These are phyloP conservation scores for Urocynchramus pylzowi DNA, from an alignment of 2,113 vertebrate genomes.

Conservation along the genomic window DNA sequence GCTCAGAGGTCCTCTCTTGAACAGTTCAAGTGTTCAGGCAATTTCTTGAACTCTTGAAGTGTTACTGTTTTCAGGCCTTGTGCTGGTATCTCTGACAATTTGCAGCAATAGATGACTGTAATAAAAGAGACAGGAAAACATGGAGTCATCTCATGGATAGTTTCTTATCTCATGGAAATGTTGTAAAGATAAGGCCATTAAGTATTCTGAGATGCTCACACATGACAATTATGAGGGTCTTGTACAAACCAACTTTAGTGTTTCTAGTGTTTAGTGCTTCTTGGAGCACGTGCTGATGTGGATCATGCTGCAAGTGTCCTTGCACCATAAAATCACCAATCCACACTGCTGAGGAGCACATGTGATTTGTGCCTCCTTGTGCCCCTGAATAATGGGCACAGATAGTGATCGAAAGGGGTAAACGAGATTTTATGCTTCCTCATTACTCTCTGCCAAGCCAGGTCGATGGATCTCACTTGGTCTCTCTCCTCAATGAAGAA, in stretches of 20 bases:
- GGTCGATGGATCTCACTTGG: not conserved
- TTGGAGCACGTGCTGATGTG: not conserved
- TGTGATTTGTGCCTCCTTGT: not conserved
- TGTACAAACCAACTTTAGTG: not conserved
- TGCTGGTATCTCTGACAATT: not conserved
- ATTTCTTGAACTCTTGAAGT: not conserved
- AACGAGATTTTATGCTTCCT: not conserved
- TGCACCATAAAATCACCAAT: not conserved
- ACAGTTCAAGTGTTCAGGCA: not conserved
- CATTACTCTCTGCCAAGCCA: not conserved
- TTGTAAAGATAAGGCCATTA: not conserved
- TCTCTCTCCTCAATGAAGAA: not conserved
- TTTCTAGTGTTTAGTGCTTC: not conserved
- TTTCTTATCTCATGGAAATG: not conserved
- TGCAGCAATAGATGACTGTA: not conserved
- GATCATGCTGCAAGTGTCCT: not conserved
- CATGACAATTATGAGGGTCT: not conserved
- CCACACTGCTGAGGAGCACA: not conserved
- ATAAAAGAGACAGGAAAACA: not conserved
- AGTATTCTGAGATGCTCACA: not conserved
- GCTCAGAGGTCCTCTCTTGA: not conserved
- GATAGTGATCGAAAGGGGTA: not conserved
- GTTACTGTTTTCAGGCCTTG: not conserved
- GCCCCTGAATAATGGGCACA: not conserved
- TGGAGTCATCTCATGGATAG: not conserved